These are phyloP conservation scores for Laodelphax striatellus DNA, from an alignment of 1,140 invertebrate species.

Conservation along the genomic window DNA sequence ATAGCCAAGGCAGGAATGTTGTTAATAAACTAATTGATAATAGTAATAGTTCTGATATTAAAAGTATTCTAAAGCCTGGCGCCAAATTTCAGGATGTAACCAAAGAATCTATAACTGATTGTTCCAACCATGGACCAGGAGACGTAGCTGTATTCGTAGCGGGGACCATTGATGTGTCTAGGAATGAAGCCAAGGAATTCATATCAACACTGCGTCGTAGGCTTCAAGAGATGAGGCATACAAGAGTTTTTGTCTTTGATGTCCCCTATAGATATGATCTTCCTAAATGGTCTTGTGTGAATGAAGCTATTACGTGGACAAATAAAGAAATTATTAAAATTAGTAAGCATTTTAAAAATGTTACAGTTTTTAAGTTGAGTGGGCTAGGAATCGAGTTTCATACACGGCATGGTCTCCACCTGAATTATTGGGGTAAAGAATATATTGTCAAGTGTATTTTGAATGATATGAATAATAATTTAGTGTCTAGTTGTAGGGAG, in stretches of 20 bases:
- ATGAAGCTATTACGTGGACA: too few species aligned
- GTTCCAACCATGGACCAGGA: not conserved
- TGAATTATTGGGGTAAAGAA: too few species aligned
- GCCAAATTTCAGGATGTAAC: not conserved
- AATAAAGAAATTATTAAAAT: too few species aligned
- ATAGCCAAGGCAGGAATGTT: not conserved
- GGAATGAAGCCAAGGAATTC: not conserved
- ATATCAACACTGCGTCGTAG: not conserved
- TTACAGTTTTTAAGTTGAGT: too few species aligned
- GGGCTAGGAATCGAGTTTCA: too few species aligned
- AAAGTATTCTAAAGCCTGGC: not conserved
- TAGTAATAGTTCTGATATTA: not conserved
- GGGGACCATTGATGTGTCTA: not conserved
- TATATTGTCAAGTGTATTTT: too few species aligned
- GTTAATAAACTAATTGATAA: not conserved
- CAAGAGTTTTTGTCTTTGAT: constrained; percentile 8
- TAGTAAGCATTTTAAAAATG: too few species aligned
- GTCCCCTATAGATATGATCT: constrained; percentile 9
- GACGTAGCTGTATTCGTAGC: not conserved
- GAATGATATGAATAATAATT: too few species aligned
- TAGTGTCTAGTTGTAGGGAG: too few species aligned
- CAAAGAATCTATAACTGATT: not conserved
- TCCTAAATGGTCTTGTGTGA: not conserved
- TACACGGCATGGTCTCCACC: too few species aligned
- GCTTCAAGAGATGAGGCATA: not conserved